A percentile compares a stretch with the other conserved stretches of the same genome.
Conservation (phyloP, 2,113 vertebrate species). For the Eurypyga helias region DNA sequence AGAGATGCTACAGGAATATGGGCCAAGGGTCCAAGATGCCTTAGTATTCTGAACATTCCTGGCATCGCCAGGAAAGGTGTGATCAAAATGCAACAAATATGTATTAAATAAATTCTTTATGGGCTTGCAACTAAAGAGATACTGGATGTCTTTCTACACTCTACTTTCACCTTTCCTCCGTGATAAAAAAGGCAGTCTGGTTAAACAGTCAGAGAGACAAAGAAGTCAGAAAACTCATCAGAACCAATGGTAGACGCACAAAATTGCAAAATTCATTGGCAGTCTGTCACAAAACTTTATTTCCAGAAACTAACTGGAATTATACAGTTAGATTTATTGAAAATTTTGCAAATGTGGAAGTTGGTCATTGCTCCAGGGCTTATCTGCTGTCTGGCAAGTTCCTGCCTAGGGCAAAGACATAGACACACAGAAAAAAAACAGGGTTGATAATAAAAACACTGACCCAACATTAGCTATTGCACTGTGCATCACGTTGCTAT, state of each 20-base stretch:
- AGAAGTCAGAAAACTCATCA: neutral
- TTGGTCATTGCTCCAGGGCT: neutral
- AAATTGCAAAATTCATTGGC: neutral
- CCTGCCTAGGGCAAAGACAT: constrained; percentile 20
- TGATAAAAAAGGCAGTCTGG: neutral
- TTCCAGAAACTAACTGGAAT: neutral
- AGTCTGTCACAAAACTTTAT: neutral
- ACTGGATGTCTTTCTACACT: neutral
- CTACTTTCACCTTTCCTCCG: neutral
- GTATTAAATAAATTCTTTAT: neutral
- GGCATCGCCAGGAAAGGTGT: neutral
- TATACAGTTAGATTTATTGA: neutral
- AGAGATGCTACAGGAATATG: neutral
- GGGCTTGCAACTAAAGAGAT: neutral
- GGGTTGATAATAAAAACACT: constrained; percentile 2
- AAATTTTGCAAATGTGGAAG: neutral
- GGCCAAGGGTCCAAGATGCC: neutral
- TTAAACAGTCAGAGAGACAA: neutral
- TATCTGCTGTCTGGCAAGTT: neutral
- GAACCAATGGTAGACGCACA: neutral
- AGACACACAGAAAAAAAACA: neutral
- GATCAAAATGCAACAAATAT: neutral
- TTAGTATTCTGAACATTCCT: neutral
- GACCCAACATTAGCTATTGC: constrained; percentile 2
- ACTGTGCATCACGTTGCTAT: neutral